Evolutionary conservation across 2,113 vertebrate species (phyloP), one percentile per base, ranked within the genome.

Genomic region (Takifugu flavidus): DNA sequence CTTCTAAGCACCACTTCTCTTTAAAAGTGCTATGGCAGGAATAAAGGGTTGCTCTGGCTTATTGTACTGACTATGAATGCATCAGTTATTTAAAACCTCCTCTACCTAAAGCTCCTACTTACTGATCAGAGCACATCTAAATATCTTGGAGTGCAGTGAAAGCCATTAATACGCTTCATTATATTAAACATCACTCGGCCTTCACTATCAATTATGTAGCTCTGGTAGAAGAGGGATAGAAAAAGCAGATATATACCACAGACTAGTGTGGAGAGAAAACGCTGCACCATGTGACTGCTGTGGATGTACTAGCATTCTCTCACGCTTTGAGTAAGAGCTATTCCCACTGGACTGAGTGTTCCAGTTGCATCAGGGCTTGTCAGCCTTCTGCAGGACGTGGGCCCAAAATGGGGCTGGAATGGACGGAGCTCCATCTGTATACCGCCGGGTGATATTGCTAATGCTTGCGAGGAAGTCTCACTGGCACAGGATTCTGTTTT

Each of bases 161-260:
- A 77, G 56, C 63, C 68, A 65, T 81, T 80, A 70, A 83, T 80
- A 72, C 62, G 27, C 64, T 68, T 85, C 59, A 70, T 72, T 86
- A 86, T 75, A 78, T 86, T 67, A 83, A 85, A 77, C 75, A 70
- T 77, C 83, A 76, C 73, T 79, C 43, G 34, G 62, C 72, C 57
- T 74, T 70, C 27, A 44, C 73, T 79, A 83, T 88, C 72, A 89
- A 84, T 89, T 83, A 87, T 87, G 82, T 65, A 86, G 73, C 49
- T 67, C 60, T 77, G 53, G 49, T 78, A 66, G 78, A 67, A 83
- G 82, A 65, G 66, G 59, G 56, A 63, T 25, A 46, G 52, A 34
- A 49, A 82, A 57, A 68, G 62, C 59, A 67, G 64, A 60, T 58
- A 74, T 65, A 64, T 73, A 74, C 78, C 75, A 68, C 75, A 79